Percentiles rank a stretch among this genome's conserved stretches.
phyloP scores from a whole-genome alignment of 2,888 invertebrate genomes.

The Tryphoninae sp. region DNA sequence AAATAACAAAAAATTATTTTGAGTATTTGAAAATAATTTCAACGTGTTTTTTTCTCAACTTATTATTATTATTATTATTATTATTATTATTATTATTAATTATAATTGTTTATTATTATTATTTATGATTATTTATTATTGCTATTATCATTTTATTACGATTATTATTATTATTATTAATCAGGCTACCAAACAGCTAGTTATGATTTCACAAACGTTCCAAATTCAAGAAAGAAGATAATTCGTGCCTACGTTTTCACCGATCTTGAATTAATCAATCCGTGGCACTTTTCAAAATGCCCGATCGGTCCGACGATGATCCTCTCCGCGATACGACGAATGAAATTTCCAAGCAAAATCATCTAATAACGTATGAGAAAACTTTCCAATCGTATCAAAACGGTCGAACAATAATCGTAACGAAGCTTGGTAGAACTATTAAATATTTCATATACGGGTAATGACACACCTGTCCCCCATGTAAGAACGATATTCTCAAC shows the following conservation, averaged over 20 bases:
- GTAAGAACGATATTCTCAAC: constrained; percentile 16
- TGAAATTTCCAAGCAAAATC: constrained; percentile 21
- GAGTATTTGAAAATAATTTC: too few species aligned
- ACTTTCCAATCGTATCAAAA: constrained; percentile 38
- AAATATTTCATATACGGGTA: constrained; percentile 2
- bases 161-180: neutral
- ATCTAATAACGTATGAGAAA: constrained; percentile 32
- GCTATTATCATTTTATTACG: too few species aligned
- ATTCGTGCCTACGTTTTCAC: neutral
- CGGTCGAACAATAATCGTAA: neutral
- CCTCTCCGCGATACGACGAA: neutral
- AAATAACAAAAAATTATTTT: too few species aligned
- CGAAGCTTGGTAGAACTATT: neutral
- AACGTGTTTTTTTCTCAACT: too few species aligned
- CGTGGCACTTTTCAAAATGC: neutral
- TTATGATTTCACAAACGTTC: constrained; percentile 1
- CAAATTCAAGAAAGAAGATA: constrained; percentile 15
- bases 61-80: too few species aligned
- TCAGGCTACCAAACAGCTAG: neutral
- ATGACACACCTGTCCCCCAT: constrained; percentile 15
- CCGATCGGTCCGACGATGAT: neutral
- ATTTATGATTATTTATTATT: too few species aligned
- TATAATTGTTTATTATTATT: too few species aligned
- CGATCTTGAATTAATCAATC: constrained; percentile 14
- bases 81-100: too few species aligned